phyloP scores from a whole-genome alignment of 2,888 invertebrate genomes.

The Bombylius major region DNA sequence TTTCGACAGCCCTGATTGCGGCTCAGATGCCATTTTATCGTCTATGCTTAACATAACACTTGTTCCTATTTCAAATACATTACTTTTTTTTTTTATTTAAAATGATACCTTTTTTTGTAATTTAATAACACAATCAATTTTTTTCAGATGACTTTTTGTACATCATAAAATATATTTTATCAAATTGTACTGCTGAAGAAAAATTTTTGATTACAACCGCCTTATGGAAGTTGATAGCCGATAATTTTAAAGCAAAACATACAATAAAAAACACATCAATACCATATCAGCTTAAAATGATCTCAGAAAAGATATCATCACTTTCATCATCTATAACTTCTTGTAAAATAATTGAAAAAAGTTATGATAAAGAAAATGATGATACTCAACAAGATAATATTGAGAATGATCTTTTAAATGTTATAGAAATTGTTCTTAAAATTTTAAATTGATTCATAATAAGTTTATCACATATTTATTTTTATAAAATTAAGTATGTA shows the following conservation, averaged over 20 bases:
- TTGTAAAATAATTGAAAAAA: conserved; percentile 4
- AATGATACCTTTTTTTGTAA: too few species aligned
- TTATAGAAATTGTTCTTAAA: conserved; percentile 21
- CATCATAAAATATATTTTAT: conserved; percentile 3
- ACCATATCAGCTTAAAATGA: conserved; percentile 19
- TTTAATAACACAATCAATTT: too few species aligned
- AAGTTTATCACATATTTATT: too few species aligned
- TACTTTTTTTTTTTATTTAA: not conserved
- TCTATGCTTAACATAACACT: too few species aligned
- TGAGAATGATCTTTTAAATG: conserved; percentile 18
- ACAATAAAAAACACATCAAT: conserved; percentile 28
- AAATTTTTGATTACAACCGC: conserved; percentile 23
- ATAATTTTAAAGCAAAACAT: conserved; percentile 27
- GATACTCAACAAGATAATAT: not conserved
- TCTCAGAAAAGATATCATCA: conserved; percentile 16
- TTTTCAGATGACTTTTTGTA: conserved; percentile 13
- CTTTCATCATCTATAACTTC: not conserved
- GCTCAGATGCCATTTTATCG: too few species aligned
- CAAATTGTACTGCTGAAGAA: conserved; percentile 22
- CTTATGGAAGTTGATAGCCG: conserved; percentile 29
- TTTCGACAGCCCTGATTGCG: too few species aligned
- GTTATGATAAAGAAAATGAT: conserved; percentile 13
- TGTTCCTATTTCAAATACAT: too few species aligned
- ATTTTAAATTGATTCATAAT: conserved; percentile 16
- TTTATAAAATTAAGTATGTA: too few species aligned